These are phyloP conservation scores for Nymphalis urticae DNA, from an alignment of 2,888 invertebrate species.

Conservation along the genomic window DNA sequence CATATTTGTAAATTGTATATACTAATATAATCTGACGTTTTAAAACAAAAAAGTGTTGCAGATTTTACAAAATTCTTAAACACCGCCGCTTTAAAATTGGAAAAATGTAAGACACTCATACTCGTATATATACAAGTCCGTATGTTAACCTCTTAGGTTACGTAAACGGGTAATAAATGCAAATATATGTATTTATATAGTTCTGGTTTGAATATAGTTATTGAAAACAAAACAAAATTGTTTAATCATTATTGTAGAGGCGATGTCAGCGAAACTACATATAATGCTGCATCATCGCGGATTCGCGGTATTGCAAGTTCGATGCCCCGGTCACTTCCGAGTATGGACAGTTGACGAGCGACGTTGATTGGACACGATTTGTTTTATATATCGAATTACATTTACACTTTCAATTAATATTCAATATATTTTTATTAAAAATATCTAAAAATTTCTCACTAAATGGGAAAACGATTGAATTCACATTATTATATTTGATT, in stretches of 20 bases:
- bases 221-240: constrained; percentile 11
- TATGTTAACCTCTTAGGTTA: no score
- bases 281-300: constrained; percentile 14
- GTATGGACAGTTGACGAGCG: constrained; percentile 49
- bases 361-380: constrained; percentile 42
- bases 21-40: no score
- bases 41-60: no score
- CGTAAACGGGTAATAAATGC: neutral
- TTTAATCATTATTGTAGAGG: constrained; percentile 7
- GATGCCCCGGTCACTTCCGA: constrained; percentile 65
- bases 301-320: constrained; percentile 59
- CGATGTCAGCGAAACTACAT: constrained; percentile 4
- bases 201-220: neutral
- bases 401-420: constrained; percentile 20
- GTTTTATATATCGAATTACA: constrained; percentile 45
- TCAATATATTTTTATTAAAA: neutral
- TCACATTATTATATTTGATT: no score
- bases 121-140: neutral
- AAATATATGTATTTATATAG: constrained; percentile 4
- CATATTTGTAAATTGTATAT: no score
- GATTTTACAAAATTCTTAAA: no score
- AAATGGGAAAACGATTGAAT: neutral
- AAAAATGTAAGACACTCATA: neutral
- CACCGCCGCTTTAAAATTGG: no score
- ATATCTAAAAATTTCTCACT: neutral